Base-by-base conservation (phyloP, 1,140 invertebrate species). In the Caenorhabditis remanei region DNA sequence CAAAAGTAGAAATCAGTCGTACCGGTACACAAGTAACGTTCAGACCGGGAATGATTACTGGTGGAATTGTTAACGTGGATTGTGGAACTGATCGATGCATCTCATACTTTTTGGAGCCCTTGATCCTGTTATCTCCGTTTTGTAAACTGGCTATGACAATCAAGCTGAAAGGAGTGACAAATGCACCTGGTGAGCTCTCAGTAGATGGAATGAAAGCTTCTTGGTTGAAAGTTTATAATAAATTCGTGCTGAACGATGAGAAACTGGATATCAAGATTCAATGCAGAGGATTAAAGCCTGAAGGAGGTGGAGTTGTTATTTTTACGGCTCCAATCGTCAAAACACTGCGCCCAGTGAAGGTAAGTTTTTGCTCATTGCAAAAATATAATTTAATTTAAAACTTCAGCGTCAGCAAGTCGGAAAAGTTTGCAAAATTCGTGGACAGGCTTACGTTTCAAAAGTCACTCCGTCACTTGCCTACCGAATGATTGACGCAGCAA, bases 361-460 rank as follows among this genome's bases (percentile, higher is more conserved):
- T 95, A 93, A 90, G 85, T 75, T 43, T 88, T 65, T 87, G 48
- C 16, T 65, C 84, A 32, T 48, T 87, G 75, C 32, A 86, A 48
- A 24, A 21, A 46, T 16, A 4, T 41, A 48, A 11, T 55, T 0
- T 85, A 43, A 89, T 16, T 86, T 83, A 19, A n/a, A 87, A 53
- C 87, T 90, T 83, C 87, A 94, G 91, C 93, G 93, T 89, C 90
- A 93, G 83, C 95, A 97, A 84, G 95, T 95, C 93, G 98, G 98
- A 9, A 97, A 98, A 94, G 95, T 99, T 0, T 98, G 98, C 94
- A 94, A 97, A 89, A 95, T 99, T 75, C 94, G 98, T 90, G 98
- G 98, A 8, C 94, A 96, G 19, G 96, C 96, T 53, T 94, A 94
- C 93, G 93, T 98, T 95, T 93, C 96, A 19, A 94, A 97, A 41